phyloP scores from a whole-genome alignment of 92 coral and sea anemone species.

The Heliopora coerulea region DNA sequence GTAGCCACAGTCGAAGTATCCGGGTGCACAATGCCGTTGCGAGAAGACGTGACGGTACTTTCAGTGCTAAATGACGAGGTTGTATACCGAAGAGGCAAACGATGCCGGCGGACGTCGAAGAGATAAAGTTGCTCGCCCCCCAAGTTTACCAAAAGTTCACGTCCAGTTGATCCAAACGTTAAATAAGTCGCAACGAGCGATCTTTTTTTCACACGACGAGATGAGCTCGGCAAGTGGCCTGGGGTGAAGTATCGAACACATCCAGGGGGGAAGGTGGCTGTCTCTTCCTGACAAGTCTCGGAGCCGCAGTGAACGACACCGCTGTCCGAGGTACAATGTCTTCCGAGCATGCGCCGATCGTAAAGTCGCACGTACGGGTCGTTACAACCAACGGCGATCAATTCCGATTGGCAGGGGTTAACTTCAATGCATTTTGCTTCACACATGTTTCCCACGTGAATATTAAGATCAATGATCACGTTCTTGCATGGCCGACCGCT shows the following conservation, averaged over 20 bases:
- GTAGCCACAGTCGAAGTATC: slow-evolving; percentile 71
- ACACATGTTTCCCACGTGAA: slow-evolving; percentile 85
- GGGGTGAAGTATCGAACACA: slow-evolving; percentile 96
- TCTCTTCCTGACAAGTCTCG: slow-evolving; percentile 48
- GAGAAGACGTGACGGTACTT: neutral
- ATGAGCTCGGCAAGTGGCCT: slow-evolving; percentile 85
- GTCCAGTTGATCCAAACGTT: slow-evolving; percentile 82
- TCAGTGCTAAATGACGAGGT: slow-evolving; percentile 20
- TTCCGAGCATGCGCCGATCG: slow-evolving; percentile 86
- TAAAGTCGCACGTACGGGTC: slow-evolving; percentile 93
- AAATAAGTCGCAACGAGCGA: slow-evolving; percentile 85
- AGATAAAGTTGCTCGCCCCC: slow-evolving; percentile 96
- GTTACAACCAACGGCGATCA: slow-evolving; percentile 91
- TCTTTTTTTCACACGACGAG: slow-evolving; percentile 67
- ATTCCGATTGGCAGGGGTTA: slow-evolving; percentile 85
- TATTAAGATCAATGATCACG: slow-evolving; percentile 75
- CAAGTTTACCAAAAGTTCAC: slow-evolving; percentile 79
- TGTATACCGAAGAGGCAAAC: slow-evolving; percentile 60
- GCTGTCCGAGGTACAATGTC: slow-evolving; percentile 54
- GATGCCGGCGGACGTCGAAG: slow-evolving; percentile 68
- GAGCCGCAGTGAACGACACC: slow-evolving; percentile 40
- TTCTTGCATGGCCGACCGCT: slow-evolving; percentile 85
- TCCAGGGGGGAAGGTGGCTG: slow-evolving; percentile 69
- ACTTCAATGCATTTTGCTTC: slow-evolving; percentile 92
- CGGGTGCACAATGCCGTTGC: slow-evolving; percentile 57